Base-by-base conservation (phyloP, 2,888 invertebrate genomes). In the Hartigia nigra region DNA sequence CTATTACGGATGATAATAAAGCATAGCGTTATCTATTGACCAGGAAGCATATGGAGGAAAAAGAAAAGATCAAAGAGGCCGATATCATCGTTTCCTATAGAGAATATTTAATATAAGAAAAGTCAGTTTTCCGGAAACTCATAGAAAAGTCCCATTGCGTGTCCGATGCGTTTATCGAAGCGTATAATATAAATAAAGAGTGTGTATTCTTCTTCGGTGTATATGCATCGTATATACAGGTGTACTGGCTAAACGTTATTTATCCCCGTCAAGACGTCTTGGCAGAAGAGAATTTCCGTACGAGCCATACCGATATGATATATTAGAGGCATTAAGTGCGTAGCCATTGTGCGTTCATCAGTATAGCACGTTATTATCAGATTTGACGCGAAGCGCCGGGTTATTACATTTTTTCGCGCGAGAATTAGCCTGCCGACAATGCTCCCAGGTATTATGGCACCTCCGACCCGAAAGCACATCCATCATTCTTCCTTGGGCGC, bases 351-450 rank as follows among this genome's bases (percentile, higher is more conserved):
- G 80, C 80, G 75, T 39, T 76, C 82, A 76, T 76, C 75, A 76
- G 74, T 70, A 76, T 75, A 77, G 69, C 76, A 79, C 79, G 80
- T 77, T 34, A 32, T 36, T 36, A 31, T 32, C 55, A 32, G 74
- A 77, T 70, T 55, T 70, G 32, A 36, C 77, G 35, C n/a, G 70
- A n/a, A 70, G n/a, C 77, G 55, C 31, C 70, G 77, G 77, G 83
- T 83, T 87, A 84, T 86, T 84, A 82, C 80, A 76, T 75, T 81
- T 82, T 81, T 81, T 75, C 76, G 76, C 74, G 23, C 78, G 82
- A 84, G 82, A 86, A 87, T 87, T 86, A 87, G 85, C 81, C 81
- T 32, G 80, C 79, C 81, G 83, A 87, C 84, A 86, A 87, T 86
- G 82, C 82, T 78, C 76, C 76, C 79, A 81, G 83, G 83, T 87